Conservation (phyloP, 2,888 invertebrate species). For the Leucania comma region DNA sequence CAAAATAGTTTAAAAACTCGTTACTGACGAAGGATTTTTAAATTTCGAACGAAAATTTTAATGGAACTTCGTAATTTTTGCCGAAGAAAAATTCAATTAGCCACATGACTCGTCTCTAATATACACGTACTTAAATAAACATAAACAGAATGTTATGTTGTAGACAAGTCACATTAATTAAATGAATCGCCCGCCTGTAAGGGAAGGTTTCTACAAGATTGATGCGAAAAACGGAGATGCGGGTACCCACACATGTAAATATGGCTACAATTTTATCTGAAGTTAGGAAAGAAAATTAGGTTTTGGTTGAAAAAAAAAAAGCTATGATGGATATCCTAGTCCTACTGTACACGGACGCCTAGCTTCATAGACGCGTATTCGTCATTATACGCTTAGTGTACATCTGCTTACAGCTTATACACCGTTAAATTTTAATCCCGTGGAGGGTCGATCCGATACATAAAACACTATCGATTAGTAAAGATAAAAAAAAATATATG, state of each 20-base stretch:
- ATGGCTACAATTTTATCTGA: conserved; percentile 29
- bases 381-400: too few species aligned
- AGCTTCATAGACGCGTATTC: too few species aligned
- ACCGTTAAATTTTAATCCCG: too few species aligned
- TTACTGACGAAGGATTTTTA: too few species aligned
- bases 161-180: conserved; percentile 39
- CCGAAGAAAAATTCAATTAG: neutral
- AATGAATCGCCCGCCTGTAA: conserved; percentile 7
- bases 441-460: too few species aligned
- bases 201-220: conserved; percentile 35
- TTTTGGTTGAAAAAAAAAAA: neutral
- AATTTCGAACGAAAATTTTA: too few species aligned
- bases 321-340: neutral
- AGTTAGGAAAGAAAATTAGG: neutral
- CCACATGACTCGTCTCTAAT: neutral
- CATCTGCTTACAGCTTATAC: too few species aligned
- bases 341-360: too few species aligned
- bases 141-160: neutral
- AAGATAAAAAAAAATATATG: too few species aligned
- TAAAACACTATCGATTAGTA: too few species aligned
- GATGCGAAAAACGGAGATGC: conserved; percentile 29
- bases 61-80: neutral
- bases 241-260: conserved; percentile 33
- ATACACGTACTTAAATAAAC: conserved; percentile 7
- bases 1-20: too few species aligned